These are phyloP conservation scores for Andricus quercusramuli DNA, from an alignment of 2,888 invertebrate species.

Conservation along the genomic window DNA sequence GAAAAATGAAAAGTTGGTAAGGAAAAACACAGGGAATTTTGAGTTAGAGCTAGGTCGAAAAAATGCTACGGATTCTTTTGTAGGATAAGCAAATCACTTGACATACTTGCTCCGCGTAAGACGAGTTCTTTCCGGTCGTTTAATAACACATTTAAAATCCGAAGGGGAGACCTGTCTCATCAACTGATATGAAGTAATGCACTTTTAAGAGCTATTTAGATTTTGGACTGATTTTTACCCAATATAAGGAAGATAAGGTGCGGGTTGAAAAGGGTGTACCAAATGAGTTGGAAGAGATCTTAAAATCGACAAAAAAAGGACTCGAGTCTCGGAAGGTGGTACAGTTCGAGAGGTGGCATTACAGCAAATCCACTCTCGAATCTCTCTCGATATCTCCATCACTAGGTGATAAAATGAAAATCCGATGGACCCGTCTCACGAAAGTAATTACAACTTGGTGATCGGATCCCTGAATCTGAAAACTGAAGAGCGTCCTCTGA, in stretches of 20 bases:
- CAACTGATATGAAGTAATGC: slow-evolving; percentile 66
- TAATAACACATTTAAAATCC: slow-evolving; percentile 16
- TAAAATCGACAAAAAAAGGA: slow-evolving; percentile 25
- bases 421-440: slow-evolving; percentile 49
- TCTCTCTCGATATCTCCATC: slow-evolving; percentile 72
- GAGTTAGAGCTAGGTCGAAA: too few species aligned
- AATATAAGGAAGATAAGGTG: neutral
- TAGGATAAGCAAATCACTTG: too few species aligned
- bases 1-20: too few species aligned
- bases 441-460: slow-evolving; percentile 72
- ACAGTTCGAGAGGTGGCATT: slow-evolving; percentile 61
- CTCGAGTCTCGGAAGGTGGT: slow-evolving; percentile 11
- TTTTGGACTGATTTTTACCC: neutral
- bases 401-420: slow-evolving; percentile 70
- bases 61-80: too few species aligned
- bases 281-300: slow-evolving; percentile 27
- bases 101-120: too few species aligned
- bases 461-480: slow-evolving; percentile 62
- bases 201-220: slow-evolving; percentile 55
- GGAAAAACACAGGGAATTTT: too few species aligned
- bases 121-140: neutral
- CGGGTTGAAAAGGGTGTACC: neutral
- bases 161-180: neutral
- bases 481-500: slow-evolving; percentile 53
- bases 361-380: slow-evolving; percentile 66